phyloP scores from a whole-genome alignment of 2,888 invertebrate species.

The Apamea sordens region DNA sequence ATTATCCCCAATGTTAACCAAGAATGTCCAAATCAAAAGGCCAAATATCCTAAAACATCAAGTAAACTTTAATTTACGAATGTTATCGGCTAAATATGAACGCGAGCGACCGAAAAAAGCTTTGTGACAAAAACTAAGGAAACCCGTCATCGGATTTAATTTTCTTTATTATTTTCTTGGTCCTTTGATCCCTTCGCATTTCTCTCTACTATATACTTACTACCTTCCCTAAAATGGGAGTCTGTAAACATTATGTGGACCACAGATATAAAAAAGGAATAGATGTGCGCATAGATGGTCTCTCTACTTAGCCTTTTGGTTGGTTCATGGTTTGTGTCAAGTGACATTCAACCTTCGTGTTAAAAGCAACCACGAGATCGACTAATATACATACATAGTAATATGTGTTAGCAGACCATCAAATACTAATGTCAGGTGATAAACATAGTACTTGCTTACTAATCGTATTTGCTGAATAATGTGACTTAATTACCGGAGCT shows the following conservation, averaged over 20 bases:
- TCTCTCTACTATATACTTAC: conserved; percentile 4
- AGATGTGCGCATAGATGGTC: background rate
- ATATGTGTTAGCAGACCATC: background rate
- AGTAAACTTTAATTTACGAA: background rate
- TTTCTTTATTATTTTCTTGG: conserved; percentile 36
- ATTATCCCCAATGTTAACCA: background rate
- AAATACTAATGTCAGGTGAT: background rate
- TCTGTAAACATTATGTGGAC: background rate
- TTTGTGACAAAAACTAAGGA: conserved; percentile 24
- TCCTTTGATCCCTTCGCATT: conserved; percentile 47
- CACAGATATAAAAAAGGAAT: conserved; percentile 6
- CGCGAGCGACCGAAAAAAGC: background rate
- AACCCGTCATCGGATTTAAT: conserved; percentile 26
- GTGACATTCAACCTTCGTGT: background rate
- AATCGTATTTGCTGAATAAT: background rate
- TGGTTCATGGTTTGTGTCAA: background rate
- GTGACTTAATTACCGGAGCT: no score
- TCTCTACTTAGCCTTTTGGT: background rate
- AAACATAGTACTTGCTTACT: background rate
- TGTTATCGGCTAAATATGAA: background rate
- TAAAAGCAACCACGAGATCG: background rate
- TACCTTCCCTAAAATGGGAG: conserved; percentile 23
- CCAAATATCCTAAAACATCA: background rate
- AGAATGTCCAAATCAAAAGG: background rate
- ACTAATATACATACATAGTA: background rate